Conservation (phyloP, 2,797 vertebrate species). For the Neomorphus geoffroyi region DNA sequence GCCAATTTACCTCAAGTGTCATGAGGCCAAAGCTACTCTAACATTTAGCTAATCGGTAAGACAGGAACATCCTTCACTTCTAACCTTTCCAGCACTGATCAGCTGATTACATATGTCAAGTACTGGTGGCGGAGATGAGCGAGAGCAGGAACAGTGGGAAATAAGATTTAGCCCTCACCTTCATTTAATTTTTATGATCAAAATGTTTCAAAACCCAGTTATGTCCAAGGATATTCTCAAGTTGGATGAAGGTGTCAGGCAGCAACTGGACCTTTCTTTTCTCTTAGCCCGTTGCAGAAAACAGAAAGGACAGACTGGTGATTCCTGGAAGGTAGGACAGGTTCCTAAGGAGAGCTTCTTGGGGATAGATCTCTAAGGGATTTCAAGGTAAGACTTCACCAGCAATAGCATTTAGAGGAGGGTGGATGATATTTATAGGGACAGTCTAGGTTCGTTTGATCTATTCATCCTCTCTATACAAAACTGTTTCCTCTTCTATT, state of each 20-base stretch:
- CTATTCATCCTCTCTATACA: neutral
- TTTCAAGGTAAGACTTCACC: neutral
- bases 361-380: neutral
- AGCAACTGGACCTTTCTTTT: neutral
- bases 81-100: conserved; percentile 47
- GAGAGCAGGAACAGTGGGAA: conserved; percentile 39
- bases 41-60: conserved; percentile 42
- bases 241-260: conserved; percentile 5
- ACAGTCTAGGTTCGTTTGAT: neutral
- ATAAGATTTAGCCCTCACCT: conserved; percentile 42
- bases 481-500: neutral
- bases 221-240: neutral
- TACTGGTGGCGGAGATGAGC: neutral
- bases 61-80: conserved; percentile 53
- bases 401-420: neutral
- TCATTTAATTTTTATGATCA: conserved; percentile 53
- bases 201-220: conserved; percentile 46
- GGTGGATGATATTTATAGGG: neutral
- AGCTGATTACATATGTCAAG: conserved; percentile 38
- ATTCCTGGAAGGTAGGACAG: neutral
- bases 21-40: conserved; percentile 23
- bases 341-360: neutral
- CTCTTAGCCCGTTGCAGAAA: neutral
- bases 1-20: conserved; percentile 28
- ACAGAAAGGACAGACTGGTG: neutral